These are phyloP conservation scores for Spodoptera exigua DNA, from an alignment of 2,888 invertebrate genomes.

Conservation along the genomic window DNA sequence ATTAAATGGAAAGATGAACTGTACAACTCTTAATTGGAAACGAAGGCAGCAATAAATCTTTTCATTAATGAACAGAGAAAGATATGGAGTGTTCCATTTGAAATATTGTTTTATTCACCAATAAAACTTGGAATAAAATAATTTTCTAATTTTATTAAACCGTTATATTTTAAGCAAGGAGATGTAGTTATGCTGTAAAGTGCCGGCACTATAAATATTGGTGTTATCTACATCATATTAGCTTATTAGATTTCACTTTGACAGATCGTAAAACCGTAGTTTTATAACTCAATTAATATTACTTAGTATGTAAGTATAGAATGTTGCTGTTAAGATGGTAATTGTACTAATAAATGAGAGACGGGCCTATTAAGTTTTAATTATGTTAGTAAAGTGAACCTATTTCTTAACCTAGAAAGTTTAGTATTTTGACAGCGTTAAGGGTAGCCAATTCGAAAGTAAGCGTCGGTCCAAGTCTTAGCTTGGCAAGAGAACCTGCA, in stretches of 20 bases:
- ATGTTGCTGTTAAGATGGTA: conserved; percentile 40
- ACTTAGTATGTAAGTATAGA: conserved; percentile 48
- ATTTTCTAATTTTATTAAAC: conserved; percentile 50
- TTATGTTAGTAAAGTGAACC: conserved; percentile 41
- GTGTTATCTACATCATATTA: conserved; percentile 50
- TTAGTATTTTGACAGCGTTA: conserved; percentile 37
- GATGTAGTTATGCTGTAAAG: conserved; percentile 30
- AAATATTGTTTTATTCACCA: conserved; percentile 47
- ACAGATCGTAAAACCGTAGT: conserved; percentile 48
- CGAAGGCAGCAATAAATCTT: conserved; percentile 34
- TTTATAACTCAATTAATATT: conserved; percentile 59
- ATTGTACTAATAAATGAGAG: conserved; percentile 40
- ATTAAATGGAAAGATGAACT: conserved; percentile 33
- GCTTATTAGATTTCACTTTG: conserved; percentile 51
- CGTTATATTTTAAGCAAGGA: conserved; percentile 28
- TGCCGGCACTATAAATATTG: conserved; percentile 43
- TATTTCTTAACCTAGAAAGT: conserved; percentile 44
- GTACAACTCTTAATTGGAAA: conserved; percentile 35
- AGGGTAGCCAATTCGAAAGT: conserved; percentile 46
- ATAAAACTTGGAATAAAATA: conserved; percentile 46
- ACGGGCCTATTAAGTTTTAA: conserved; percentile 39
- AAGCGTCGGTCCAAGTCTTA: conserved; percentile 29
- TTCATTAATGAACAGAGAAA: conserved; percentile 40
- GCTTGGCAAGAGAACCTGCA: background rate
- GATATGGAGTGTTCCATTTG: conserved; percentile 38